Conservation (phyloP, 1,140 invertebrate species). For the Brachionus paranguensis region DNA sequence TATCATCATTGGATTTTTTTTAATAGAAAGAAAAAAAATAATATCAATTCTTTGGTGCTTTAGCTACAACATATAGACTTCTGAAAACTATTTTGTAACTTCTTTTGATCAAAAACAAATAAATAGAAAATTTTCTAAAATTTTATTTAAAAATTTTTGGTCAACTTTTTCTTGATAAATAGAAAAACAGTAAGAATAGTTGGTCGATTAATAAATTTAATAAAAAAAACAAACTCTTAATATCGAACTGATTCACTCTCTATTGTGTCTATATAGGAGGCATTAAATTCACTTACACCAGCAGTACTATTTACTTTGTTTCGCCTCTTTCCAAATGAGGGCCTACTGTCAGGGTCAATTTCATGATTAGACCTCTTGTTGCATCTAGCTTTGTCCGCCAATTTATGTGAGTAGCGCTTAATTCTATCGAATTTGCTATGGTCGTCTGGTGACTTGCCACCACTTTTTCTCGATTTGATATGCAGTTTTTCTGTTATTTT, state of each 20-base stretch:
- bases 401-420: background rate
- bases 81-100: no score
- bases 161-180: no score
- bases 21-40: no score
- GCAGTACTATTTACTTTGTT: background rate
- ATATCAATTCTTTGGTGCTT: no score
- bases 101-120: no score
- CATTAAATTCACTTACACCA: background rate
- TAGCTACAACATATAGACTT: no score
- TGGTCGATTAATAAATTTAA: background rate
- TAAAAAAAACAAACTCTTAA: background rate
- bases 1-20: no score
- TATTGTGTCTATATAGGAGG: background rate
- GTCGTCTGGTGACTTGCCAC: background rate
- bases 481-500: slow-evolving; percentile 27
- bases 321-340: background rate
- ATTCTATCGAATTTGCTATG: background rate
- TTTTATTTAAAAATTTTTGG: background rate
- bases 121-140: background rate
- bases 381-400: background rate
- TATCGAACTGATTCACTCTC: slow-evolving; percentile 13
- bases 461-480: background rate
- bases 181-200: background rate
- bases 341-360: background rate
- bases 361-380: background rate